Evolutionary conservation across 1,140 invertebrate genomes (phyloP).

Genomic region (Epicauta chinensis): DNA sequence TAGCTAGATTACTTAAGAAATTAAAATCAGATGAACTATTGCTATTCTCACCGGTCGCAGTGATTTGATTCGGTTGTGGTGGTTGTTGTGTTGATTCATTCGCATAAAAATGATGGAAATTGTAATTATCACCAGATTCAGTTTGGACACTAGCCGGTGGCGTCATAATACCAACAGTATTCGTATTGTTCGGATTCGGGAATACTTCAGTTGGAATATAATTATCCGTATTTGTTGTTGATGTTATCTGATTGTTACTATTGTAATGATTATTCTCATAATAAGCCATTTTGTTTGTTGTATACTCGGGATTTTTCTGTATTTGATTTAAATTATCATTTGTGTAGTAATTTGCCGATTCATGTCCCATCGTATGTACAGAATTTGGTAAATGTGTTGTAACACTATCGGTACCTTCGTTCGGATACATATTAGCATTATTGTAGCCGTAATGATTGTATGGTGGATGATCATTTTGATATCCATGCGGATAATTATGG

Average conservation of each 20-base stretch:
- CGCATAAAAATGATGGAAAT: conserved; percentile 61
- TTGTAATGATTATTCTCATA: conserved; percentile 38
- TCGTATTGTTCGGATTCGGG: conserved; percentile 24
- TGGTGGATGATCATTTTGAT: conserved; percentile 28
- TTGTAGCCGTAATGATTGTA: conserved; percentile 38
- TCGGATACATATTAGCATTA: conserved; percentile 30
- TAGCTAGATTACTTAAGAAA: conserved; percentile 82
- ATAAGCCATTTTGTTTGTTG: conserved; percentile 29
- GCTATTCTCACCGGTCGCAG: conserved; percentile 64
- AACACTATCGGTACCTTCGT: conserved; percentile 30
- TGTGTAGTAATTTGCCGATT: conserved; percentile 32
- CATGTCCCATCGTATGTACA: conserved; percentile 27
- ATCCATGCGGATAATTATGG: conserved; percentile 37
- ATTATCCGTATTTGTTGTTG: conserved; percentile 35
- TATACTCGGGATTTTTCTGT: conserved; percentile 34
- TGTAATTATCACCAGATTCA: conserved; percentile 56
- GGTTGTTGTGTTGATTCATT: conserved; percentile 49
- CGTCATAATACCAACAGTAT: conserved; percentile 45
- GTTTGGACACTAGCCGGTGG: conserved; percentile 52
- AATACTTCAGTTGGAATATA: conserved; percentile 38
- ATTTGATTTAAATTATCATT: conserved; percentile 32
- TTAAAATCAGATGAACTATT: conserved; percentile 89
- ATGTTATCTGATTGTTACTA: conserved; percentile 28
- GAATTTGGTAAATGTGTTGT: conserved; percentile 26
- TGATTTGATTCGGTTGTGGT: conserved; percentile 44